These are phyloP conservation scores for Drosophila merina DNA, from an alignment of 2,888 invertebrate genomes.

Conservation along the genomic window DNA sequence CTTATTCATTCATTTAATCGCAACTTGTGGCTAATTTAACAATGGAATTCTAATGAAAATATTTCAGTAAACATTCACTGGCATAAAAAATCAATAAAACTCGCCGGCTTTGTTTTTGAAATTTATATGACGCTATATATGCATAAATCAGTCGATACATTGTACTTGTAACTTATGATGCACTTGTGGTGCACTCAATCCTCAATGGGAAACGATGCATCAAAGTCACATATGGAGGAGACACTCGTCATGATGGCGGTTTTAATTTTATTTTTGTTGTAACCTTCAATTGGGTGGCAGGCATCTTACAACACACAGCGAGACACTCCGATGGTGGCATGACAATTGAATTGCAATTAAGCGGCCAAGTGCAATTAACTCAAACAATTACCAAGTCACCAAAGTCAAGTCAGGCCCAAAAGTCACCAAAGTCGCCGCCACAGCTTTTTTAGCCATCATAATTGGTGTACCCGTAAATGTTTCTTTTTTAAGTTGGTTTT, in stretches of 20 bases:
- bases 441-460: slow-evolving; percentile 23
- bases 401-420: slow-evolving; percentile 42
- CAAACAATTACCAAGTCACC: slow-evolving; percentile 60
- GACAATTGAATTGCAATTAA: slow-evolving; percentile 78
- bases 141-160: slow-evolving; percentile 54
- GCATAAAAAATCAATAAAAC: slow-evolving; percentile 52
- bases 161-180: slow-evolving; percentile 24
- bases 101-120: slow-evolving; percentile 38
- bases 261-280: slow-evolving; percentile 35
- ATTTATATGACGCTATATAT: slow-evolving; percentile 21
- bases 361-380: slow-evolving; percentile 74
- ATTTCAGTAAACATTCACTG: slow-evolving; percentile 39
- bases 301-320: slow-evolving; percentile 25
- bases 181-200: slow-evolving; percentile 52
- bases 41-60: slow-evolving; percentile 67
- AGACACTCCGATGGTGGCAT: slow-evolving; percentile 55
- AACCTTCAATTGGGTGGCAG: slow-evolving; percentile 63
- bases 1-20: slow-evolving; percentile 11
- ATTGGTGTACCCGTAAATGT: slow-evolving; percentile 34
- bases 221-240: slow-evolving; percentile 51
- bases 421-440: slow-evolving; percentile 27
- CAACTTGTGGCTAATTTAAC: slow-evolving; percentile 49
- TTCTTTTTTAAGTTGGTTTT: slow-evolving; percentile 36
- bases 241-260: slow-evolving; percentile 64
- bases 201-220: slow-evolving; percentile 61